A percentile compares a stretch with the other conserved stretches of the same genome.
phyloP scores from a whole-genome alignment of 2,113 vertebrate genomes.

The Heptranchias perlo region DNA sequence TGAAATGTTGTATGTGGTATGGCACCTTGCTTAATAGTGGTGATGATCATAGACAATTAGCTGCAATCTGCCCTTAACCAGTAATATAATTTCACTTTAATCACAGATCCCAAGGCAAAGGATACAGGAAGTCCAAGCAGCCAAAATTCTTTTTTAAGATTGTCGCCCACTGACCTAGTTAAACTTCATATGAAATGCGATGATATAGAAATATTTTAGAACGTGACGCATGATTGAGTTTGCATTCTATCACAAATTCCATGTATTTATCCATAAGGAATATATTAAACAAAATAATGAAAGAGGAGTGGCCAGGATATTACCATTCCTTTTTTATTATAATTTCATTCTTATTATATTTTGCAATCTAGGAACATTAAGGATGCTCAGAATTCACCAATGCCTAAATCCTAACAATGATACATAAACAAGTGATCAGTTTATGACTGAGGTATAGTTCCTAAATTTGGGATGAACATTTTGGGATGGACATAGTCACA shows the following conservation, averaged over 20 bases:
- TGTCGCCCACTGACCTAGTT: neutral
- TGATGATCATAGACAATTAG: neutral
- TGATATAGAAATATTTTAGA: neutral
- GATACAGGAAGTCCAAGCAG: neutral
- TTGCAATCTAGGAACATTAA: neutral
- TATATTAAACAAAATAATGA: neutral
- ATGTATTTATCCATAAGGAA: neutral
- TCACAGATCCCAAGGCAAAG: neutral
- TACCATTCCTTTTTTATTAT: neutral
- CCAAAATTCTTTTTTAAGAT: neutral
- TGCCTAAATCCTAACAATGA: neutral
- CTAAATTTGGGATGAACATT: neutral
- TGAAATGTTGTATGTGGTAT: neutral
- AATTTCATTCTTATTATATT: neutral
- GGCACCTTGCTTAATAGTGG: neutral
- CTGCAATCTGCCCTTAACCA: neutral
- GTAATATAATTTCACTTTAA: neutral
- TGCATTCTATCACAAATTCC: neutral
- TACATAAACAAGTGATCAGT: neutral
- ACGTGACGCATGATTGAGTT: neutral
- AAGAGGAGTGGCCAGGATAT: neutral
- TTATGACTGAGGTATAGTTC: neutral
- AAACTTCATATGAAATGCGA: neutral
- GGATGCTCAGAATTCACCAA: neutral
- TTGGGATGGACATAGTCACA: neutral